These are phyloP conservation scores for Latheticus oryzae DNA, from an alignment of 2,888 invertebrate genomes.

Conservation along the genomic window DNA sequence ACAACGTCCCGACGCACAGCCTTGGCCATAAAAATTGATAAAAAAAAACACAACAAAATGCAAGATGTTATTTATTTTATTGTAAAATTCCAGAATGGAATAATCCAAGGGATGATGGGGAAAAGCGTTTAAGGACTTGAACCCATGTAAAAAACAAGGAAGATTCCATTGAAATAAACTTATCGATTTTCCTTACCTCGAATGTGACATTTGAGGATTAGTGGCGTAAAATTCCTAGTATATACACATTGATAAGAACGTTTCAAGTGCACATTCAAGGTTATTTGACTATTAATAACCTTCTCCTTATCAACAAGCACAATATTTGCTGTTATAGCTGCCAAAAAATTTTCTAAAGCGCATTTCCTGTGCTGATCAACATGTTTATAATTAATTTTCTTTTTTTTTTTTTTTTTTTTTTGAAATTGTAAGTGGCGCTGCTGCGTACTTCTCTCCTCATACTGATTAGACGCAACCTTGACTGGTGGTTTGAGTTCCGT, in stretches of 20 bases:
- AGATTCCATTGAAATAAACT: slow-evolving; percentile 27
- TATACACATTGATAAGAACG: slow-evolving; percentile 40
- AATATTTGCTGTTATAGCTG: no score
- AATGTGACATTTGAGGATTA: slow-evolving; percentile 27
- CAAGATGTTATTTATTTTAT: slow-evolving; percentile 41
- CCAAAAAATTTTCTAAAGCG: no score
- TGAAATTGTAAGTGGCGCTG: no score
- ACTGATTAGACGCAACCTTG: slow-evolving; percentile 46
- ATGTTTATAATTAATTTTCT: neutral
- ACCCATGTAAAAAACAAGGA: slow-evolving; percentile 30
- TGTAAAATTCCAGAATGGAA: slow-evolving; percentile 40
- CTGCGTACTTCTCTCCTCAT: no score
- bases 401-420: neutral
- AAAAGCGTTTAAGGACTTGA: slow-evolving; percentile 38
- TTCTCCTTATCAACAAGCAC: slow-evolving; percentile 37
- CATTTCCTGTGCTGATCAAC: neutral
- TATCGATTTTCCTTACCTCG: slow-evolving; percentile 30
- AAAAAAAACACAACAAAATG: no score
- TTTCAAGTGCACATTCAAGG: slow-evolving; percentile 41
- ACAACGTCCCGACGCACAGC: slow-evolving; percentile 60
- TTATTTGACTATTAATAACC: slow-evolving; percentile 38
- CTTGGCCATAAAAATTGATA: slow-evolving; percentile 51
- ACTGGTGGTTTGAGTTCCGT: slow-evolving; percentile 52
- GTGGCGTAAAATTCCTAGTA: slow-evolving; percentile 34
- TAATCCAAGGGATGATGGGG: slow-evolving; percentile 4